Evolutionary conservation across 64 coral and sea anemone genomes (phyloP), one percentile per base, ranked within the genome.

Genomic region (Porites lutea): DNA sequence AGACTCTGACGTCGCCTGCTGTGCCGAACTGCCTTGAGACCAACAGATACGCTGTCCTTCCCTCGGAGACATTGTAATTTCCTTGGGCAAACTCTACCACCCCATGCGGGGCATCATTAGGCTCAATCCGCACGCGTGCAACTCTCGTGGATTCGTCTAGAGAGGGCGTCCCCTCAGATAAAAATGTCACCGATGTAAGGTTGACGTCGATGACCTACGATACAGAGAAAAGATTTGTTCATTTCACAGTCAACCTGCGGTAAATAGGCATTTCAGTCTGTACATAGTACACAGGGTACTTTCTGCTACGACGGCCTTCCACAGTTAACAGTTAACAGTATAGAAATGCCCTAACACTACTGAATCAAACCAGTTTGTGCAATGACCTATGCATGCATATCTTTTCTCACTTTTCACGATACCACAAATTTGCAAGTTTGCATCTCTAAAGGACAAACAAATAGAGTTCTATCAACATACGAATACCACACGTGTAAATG

Each of bases 71-170:
- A 67, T 87, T 90, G 55, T 98, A 96, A 70, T 52, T 82, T 44
- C 50, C 74, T 23, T 71, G 75, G 18, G 88, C 79, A 76, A 98
- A 96, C 70, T 94, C 90, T 46, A 98, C 72, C 59, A 92, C 94
- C 18, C 97, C 97, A 62, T 98, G 91, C 10, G 97, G 94, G 5
- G 83, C 94, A 67, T 98, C 97, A 86, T 91, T 98, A 18, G 94
- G 82, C 46, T 65, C 75, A 55, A 96, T 93, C 16, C 79, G 88
- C 21, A 98, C 55, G 44, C 93, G 93, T 27, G 97, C 97, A 50
- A 90, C 27, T 60, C 75, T 55, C 53, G 94, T 82, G 4, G 79
- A 16, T 8, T 80, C 13, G 59, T 83, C 81, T 2, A 91, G 89
- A 48, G 79, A 72, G 5, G 79, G 78, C 6, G 68, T 61, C 10